These are phyloP conservation scores for Nymphicus hollandicus DNA, from an alignment of 2,113 vertebrate genomes.

Conservation along the genomic window DNA sequence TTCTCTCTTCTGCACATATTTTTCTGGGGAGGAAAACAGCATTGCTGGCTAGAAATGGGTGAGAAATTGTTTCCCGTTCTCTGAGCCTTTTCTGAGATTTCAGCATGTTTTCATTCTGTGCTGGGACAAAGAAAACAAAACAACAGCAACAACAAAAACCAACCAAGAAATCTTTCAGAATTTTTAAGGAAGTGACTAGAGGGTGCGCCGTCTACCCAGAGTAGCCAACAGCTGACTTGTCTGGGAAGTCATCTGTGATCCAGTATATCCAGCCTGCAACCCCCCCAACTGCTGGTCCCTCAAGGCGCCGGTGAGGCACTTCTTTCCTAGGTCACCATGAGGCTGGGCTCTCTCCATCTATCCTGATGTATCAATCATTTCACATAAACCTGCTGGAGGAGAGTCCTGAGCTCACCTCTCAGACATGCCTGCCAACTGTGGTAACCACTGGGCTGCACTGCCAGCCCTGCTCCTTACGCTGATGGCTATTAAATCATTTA, in stretches of 20 bases:
- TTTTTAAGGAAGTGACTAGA: not conserved
- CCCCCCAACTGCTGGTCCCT: not conserved
- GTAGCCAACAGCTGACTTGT: not conserved
- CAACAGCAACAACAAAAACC: not conserved
- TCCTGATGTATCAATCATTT: not conserved
- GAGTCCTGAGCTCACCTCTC: conserved; percentile 11
- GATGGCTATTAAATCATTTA: not conserved
- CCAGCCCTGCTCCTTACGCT: not conserved
- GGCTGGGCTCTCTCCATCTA: not conserved
- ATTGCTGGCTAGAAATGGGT: conserved; percentile 51
- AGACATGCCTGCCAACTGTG: not conserved
- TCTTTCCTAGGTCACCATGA: not conserved
- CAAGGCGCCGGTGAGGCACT: not conserved
- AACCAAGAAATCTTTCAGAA: not conserved
- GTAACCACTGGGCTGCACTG: not conserved
- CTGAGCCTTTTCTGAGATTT: conserved; percentile 51
- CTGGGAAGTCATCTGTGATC: not conserved
- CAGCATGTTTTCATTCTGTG: conserved; percentile 55
- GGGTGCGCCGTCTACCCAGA: not conserved
- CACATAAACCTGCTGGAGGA: not conserved
- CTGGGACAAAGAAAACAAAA: conserved; percentile 44
- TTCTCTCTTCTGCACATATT: conserved; percentile 32
- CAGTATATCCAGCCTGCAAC: not conserved
- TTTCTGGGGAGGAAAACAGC: conserved; percentile 50
- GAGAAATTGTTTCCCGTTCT: conserved; percentile 39